Evolutionary conservation across 2,797 vertebrate genomes (phyloP), one percentile per base, ranked within the genome.

Genomic region (Gallinago solitaria): DNA sequence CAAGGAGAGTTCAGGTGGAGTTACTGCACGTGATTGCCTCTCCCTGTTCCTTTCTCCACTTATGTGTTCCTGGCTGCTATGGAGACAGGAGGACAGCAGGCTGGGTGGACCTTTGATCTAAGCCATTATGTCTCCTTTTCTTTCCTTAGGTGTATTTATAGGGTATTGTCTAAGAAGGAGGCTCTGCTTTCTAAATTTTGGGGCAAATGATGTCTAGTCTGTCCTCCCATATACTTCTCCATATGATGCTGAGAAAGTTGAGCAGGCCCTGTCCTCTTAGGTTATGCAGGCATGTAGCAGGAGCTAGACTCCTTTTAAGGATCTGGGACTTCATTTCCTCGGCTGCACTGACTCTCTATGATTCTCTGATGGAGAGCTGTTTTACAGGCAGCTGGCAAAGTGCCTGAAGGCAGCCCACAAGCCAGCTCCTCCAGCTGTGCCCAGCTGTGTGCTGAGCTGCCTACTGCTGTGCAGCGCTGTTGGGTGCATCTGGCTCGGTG

Each of bases 121-220:
- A 91, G 60, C 67, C 73, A 53, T 37, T 57, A 53, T 41, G 69
- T 78, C 65, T 77, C 32, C 41, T 70, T 48, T 83, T 61, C 37
- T 28, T 33, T 79, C 89, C 88, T 45, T 39, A 33, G 85, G 54
- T 90, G 70, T 89, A 80, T 93, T 95, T 91, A 35, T 83, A 93
- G 88, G 57, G 17, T 19, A 9, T 19, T 76, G 59, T 76, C 68
- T 86, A 23, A 90, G 83, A 65, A 86, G 79, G 53, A 84, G 70
- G 68, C 87, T 78, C 57, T 9, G 6, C 77, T 95, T 95, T 69
- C 91, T 94, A 94, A 91, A 86, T 88, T 76, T 76, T 76, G 51
- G 65, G 33, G 25, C 81, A 63, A 83, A 33, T 56, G 64, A 56
- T 74, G 51, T 76, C 53, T 90, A 64, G 83, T 94, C 68, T 88